phyloP scores from a whole-genome alignment of 2,797 vertebrate species.

The Spinus olivaceus region DNA sequence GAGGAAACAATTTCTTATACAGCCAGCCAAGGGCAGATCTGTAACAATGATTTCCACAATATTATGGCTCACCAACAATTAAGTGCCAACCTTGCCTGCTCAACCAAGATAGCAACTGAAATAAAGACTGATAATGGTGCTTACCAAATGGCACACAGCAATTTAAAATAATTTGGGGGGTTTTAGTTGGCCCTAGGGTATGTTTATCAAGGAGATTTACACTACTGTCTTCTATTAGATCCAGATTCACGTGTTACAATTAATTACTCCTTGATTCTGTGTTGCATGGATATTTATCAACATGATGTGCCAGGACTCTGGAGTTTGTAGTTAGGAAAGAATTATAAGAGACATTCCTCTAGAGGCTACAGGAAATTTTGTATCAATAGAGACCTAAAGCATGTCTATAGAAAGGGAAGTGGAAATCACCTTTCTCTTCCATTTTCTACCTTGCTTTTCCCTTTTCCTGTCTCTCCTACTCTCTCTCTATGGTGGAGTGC shows the following conservation, averaged over 20 bases:
- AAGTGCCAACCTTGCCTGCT: background rate
- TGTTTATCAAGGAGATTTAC: background rate
- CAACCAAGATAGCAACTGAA: background rate
- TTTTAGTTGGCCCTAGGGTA: background rate
- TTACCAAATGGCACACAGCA: background rate
- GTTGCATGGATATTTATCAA: background rate
- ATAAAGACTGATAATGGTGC: background rate
- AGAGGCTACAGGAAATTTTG: background rate
- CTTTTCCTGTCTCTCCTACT: background rate
- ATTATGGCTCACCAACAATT: background rate
- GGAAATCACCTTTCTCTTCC: background rate
- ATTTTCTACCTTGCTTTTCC: background rate
- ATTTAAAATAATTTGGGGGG: background rate
- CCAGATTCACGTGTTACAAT: background rate
- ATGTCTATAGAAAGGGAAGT: background rate
- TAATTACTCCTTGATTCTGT: background rate
- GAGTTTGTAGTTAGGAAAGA: background rate
- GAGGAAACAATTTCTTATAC: background rate
- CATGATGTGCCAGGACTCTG: background rate
- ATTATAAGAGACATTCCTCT: background rate
- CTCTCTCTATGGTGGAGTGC: background rate
- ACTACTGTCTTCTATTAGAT: background rate
- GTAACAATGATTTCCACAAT: background rate
- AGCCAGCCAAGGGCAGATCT: background rate
- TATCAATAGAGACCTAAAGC: background rate